Conservation (phyloP, 1,140 invertebrate species). For the Drosophila lowei region DNA sequence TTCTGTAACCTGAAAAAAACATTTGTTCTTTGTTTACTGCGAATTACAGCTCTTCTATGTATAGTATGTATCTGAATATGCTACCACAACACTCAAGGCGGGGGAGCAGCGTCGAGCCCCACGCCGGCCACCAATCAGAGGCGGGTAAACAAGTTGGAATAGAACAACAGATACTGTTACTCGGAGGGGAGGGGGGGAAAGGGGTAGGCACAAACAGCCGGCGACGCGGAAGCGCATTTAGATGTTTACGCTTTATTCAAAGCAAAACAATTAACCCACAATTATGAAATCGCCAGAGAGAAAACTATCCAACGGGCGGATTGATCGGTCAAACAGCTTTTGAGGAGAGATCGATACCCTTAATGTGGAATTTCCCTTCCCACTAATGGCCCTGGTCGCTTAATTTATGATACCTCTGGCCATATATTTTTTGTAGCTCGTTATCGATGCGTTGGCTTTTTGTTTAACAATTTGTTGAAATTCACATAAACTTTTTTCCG, state of each 20-base stretch:
- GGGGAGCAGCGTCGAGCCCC: conserved; percentile 52
- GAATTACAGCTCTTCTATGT: conserved; percentile 40
- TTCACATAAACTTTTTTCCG: conserved; percentile 1
- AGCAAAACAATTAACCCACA: too few relatives aligned
- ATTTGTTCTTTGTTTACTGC: conserved; percentile 44
- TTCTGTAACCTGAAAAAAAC: conserved; percentile 36
- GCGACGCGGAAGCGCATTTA: conserved; percentile 41
- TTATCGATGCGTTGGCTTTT: neutral
- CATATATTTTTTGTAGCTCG: conserved; percentile 4
- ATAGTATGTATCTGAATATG: neutral
- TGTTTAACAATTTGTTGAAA: too few relatives aligned
- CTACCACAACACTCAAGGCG: conserved; percentile 1
- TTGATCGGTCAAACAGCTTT: conserved; percentile 23
- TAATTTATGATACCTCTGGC: conserved; percentile 31
- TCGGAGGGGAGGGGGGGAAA: neutral
- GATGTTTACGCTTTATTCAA: conserved; percentile 44
- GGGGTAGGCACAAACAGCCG: conserved; percentile 11
- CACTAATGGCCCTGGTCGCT: conserved; percentile 27
- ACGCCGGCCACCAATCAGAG: conserved; percentile 57
- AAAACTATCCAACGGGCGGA: conserved; percentile 1
- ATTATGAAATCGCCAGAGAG: too few relatives aligned
- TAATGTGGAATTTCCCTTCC: conserved; percentile 7
- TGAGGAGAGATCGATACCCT: conserved; percentile 3
- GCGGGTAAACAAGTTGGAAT: conserved; percentile 57
- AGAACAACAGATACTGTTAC: conserved; percentile 27